Evolutionary conservation across 2,113 vertebrate genomes (phyloP), one percentile per base, ranked within the genome.

Genomic region (Saguinus midas): DNA sequence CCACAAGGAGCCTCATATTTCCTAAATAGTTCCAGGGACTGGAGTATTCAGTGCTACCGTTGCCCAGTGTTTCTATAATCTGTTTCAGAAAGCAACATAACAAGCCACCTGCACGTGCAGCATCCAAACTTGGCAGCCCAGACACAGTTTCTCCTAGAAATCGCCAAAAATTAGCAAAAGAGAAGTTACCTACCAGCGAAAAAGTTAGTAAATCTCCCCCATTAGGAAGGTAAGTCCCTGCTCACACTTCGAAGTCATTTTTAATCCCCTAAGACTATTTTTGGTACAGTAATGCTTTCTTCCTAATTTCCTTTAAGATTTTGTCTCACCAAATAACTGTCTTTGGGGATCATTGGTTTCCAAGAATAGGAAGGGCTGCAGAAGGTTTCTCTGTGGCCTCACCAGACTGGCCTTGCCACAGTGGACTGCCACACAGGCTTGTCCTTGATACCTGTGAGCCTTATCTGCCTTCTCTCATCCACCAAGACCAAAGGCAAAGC

Each of bases 51-150:
- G 48, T 48, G 68, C 90, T 23, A 3, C 91, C n/a, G 2, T 66
- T 68, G 57, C 76, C 80, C 55, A 2, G 90, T 94, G 37, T 95
- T 43, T 97, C 87, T 96, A 14, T 85, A 68, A 70, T 73, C 90
- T 96, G 50, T 98, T 98, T 95, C 98, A 99, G 99, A 97, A 99
- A 98, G 97, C 98, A 98, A 85, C 96, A 97, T 50, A 98, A 98
- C 96, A 98, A 99, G 96, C 98, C 99, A 91, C 98, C 98, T 61
- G 98, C 99, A 89, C 96, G 98, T 93, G 98, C 99, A 37, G 55
- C 99, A 87, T 98, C 98, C 92, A 99, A 99, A 97, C 97, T 98
- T 91, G 97, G 97, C 95, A 98, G 96, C 93, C 97, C 98, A 97
- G 98, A 97, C 91, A 95, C 97, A 96, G 50, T 97, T 96, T 98